These are phyloP conservation scores for Limnothrissa miodon DNA, from an alignment of 2,113 vertebrate genomes.

Conservation along the genomic window DNA sequence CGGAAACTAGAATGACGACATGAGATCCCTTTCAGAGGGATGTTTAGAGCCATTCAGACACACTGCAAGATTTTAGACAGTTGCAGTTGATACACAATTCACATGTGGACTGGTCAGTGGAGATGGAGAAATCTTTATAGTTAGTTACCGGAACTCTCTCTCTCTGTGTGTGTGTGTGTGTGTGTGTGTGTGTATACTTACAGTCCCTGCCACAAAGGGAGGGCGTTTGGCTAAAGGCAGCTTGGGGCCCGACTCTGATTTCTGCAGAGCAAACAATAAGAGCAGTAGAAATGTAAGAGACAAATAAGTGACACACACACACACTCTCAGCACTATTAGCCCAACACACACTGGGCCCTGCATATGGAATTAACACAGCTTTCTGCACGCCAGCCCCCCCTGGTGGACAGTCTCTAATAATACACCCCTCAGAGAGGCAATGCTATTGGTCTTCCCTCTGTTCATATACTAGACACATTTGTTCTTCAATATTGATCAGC, in stretches of 20 bases:
- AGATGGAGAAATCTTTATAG: no score
- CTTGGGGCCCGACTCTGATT: neutral
- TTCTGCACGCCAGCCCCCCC: neutral
- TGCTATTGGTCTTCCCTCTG: no score
- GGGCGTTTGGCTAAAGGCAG: neutral
- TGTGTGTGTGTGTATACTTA: neutral
- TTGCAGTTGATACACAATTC: no score
- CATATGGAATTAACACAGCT: neutral
- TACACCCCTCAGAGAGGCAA: neutral
- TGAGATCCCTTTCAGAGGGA: no score
- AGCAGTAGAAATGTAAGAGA: neutral
- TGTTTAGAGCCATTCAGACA: no score
- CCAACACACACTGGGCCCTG: neutral
- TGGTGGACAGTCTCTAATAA: neutral
- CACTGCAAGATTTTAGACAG: no score
- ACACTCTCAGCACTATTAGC: neutral
- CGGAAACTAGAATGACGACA: no score
- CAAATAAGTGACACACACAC: neutral
- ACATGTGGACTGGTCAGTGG: no score
- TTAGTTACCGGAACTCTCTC: no score
- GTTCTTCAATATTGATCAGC: no score
- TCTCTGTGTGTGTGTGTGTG: neutral
- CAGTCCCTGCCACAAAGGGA: slow-evolving; percentile 9
- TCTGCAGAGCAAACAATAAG: neutral
- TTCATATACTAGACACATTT: no score